Conservation (phyloP, 2,113 vertebrate species). For the Burhinus oedicnemus region DNA sequence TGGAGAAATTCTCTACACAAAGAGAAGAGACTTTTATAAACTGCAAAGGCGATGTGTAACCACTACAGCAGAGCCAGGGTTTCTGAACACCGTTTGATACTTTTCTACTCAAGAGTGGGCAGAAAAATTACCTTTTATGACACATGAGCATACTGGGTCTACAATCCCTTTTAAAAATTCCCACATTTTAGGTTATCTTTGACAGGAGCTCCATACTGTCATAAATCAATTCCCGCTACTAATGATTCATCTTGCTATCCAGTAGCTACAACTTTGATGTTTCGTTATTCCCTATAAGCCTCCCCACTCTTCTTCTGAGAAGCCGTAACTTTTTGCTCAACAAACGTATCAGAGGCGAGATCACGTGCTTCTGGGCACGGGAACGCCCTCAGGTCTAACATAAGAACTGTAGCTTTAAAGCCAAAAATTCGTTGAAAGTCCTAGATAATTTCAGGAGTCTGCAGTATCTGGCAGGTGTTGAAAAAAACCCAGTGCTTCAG, state of each 20-base stretch:
- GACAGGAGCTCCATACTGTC: neutral
- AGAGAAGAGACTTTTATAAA: neutral
- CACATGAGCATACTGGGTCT: rapidly evolving
- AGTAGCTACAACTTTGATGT: neutral
- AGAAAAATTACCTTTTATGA: neutral
- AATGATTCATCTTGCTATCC: neutral
- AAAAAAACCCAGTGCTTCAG: neutral
- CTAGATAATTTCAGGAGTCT: neutral
- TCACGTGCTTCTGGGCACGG: neutral
- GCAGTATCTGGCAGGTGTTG: neutral
- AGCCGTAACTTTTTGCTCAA: neutral
- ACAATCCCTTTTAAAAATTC: neutral
- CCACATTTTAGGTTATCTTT: neutral
- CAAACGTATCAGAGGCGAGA: neutral
- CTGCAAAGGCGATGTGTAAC: neutral
- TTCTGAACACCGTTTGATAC: neutral
- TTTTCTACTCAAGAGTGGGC: neutral
- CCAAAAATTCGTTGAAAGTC: neutral
- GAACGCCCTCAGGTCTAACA: neutral
- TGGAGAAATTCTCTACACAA: neutral
- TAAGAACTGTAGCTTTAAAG: neutral
- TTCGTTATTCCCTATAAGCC: neutral
- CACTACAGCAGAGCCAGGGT: neutral
- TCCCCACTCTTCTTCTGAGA: neutral
- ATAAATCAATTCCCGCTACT: neutral